Evolutionary conservation across 1,140 invertebrate genomes (phyloP), one percentile per base, ranked within the genome.

Genomic region (Potamilus streckersoni): DNA sequence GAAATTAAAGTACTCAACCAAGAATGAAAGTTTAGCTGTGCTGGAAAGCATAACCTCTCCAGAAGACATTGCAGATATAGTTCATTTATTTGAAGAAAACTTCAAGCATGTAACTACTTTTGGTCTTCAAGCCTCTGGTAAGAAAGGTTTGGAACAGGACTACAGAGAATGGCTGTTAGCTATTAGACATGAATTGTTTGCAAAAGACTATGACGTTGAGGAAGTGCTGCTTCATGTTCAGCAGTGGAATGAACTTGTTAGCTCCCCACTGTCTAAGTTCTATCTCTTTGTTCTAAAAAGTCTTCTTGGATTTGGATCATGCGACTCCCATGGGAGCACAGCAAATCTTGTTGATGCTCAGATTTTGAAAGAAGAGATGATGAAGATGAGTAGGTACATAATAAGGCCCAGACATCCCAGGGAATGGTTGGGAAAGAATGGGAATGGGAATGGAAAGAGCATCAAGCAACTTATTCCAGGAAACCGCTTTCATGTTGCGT

Each of bases 141-240:
- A 71, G 61, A 63, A 73, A n/a, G 72, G 58, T 20, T 56, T 75
- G 2, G 80, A 82, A 59, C 62, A 61, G 13, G 80, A 81, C 19
- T 81, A 71, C 57, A 74, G 58, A 15, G 80, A 81, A 69, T 81
- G 80, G 80, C 74, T 82, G 20, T 67, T 61, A 56, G 80, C 80
- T 12, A 77, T 82, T 17, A 27, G 80, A 13, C 78, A 78, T 63
- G 57, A 66, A 2, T 58, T 71, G 19, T 74, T 74, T 55, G 13
- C 19, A 27, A 59, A 60, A 19, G 57, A 61, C 8, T 79, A 79
- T 62, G n/a, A 31, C 12, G 5, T 82, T 23, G 74, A 72, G 66
- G 58, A 65, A n/a, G 80, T 82, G 64, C 59, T 79, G 2, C 59
- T 19, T 12, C 68, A 72, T 60, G 77, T 82, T 2, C 23, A 74